Base-by-base conservation (phyloP, 2,888 invertebrate species). In the Galeopsomyia nigrocyanea region DNA sequence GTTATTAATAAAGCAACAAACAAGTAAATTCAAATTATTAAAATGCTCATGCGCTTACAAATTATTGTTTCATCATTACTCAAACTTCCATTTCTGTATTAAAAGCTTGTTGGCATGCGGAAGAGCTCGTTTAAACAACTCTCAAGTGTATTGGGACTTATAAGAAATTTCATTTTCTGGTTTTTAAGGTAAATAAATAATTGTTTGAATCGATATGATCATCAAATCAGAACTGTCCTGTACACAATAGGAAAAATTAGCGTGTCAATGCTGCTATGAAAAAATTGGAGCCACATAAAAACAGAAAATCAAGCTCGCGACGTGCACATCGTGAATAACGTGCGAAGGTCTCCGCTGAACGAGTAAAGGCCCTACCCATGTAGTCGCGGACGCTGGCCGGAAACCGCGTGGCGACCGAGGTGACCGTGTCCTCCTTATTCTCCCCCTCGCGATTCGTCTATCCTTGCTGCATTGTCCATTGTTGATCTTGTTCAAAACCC, bases 1-100 rank as follows among this genome's bases (percentile, higher is more conserved):
- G 80, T 51, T 82, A 82, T 65, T 81, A 67, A 79, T 71, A 53
- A 49, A 53, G 53, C 3, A 19, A 21, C 19, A 26, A 26, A 5
- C 5, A 26, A 26, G 26, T 26, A 3, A 26, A 2, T 26, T 26
- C 26, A 26, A 50, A 1, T 26, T 14, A 14, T 51, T 3, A n/a
- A 51, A 14, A n/a, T n/a, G 51, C 7, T 51, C 51, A 17, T 3
- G n/a, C 14, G 51, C 9, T n/a, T n/a, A n/a, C n/a, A n/a, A n/a
- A n/a, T n/a, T n/a, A n/a, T n/a, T n/a, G n/a, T n/a, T n/a, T n/a
- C n/a, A n/a, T n/a, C n/a, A n/a, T n/a, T n/a, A n/a, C n/a, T n/a
- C n/a, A n/a, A n/a, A n/a, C n/a, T n/a, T n/a, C n/a, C 7, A 31
- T 31, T 31, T 7, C 3, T 31, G 31, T 5, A 31, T 31, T 5